phyloP scores from a whole-genome alignment of 2,113 vertebrate species.

The Leucosticte australis region DNA sequence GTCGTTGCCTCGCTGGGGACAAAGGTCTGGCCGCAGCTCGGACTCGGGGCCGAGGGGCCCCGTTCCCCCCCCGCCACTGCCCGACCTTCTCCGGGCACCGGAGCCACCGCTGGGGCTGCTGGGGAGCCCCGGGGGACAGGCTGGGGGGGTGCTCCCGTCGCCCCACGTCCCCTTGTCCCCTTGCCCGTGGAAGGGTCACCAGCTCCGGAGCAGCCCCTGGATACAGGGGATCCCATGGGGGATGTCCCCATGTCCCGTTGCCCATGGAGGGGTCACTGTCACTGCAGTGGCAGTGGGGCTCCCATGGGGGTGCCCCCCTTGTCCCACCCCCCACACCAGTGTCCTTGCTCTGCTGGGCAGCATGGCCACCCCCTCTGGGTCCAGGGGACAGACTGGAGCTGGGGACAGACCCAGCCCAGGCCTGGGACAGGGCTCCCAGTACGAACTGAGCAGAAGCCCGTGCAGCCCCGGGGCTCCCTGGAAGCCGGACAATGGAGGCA shows the following conservation, averaged over 20 bases:
- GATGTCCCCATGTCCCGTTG: background rate
- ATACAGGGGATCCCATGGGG: background rate
- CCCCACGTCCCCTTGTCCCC: background rate
- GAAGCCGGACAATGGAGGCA: rapidly evolving
- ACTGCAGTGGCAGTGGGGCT: background rate
- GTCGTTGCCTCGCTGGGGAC: background rate
- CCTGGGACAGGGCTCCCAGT: background rate
- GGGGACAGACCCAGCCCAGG: background rate
- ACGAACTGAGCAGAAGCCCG: rapidly evolving
- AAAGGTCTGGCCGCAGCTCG: background rate
- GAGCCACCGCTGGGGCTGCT: background rate
- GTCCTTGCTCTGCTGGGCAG: background rate
- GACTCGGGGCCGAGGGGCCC: background rate
- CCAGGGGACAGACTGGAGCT: background rate
- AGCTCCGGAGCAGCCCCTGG: background rate
- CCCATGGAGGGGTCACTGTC: background rate
- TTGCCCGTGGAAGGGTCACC: background rate
- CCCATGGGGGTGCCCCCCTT: background rate
- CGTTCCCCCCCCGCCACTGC: background rate
- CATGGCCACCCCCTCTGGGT: background rate
- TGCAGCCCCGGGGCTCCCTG: rapidly evolving
- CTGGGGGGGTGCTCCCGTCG: background rate
- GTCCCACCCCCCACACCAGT: background rate
- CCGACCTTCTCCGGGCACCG: background rate
- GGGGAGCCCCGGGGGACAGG: background rate